Conservation (phyloP, 2,797 vertebrate genomes). For the Macrochelys suwanniensis region DNA sequence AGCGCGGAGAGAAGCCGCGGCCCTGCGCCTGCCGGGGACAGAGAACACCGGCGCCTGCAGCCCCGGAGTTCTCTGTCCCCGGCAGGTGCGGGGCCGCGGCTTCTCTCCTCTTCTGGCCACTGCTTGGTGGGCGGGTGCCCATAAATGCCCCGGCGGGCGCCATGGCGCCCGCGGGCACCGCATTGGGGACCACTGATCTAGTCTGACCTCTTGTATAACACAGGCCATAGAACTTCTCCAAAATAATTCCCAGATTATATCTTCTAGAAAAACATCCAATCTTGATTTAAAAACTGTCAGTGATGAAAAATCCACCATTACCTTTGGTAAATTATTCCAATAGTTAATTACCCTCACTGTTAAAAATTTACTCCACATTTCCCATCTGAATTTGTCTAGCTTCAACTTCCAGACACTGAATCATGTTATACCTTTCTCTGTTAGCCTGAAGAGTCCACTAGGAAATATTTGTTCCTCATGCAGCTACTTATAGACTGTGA, state of each 20-base stretch:
- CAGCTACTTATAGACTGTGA: background rate
- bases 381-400: background rate
- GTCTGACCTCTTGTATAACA: background rate
- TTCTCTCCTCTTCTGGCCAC: too few species aligned
- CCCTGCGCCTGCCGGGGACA: too few species aligned
- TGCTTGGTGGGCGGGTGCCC: too few species aligned
- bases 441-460: background rate
- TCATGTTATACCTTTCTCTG: background rate
- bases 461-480: background rate
- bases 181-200: background rate
- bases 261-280: background rate
- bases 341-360: background rate
- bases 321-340: background rate
- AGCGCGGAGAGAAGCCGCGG: too few species aligned
- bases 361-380: background rate
- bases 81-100: too few species aligned
- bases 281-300: background rate
- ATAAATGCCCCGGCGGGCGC: too few species aligned
- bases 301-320: background rate
- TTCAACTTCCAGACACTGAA: background rate
- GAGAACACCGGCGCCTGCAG: too few species aligned
- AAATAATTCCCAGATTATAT: background rate
- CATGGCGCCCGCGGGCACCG: too few species aligned
- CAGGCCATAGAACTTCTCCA: background rate
- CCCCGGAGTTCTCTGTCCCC: too few species aligned